A percentile compares a stretch with the other conserved stretches of the same genome.
These are phyloP conservation scores for Drosophila malerkotliana DNA, from an alignment of 1,140 invertebrate species.

Conservation along the genomic window DNA sequence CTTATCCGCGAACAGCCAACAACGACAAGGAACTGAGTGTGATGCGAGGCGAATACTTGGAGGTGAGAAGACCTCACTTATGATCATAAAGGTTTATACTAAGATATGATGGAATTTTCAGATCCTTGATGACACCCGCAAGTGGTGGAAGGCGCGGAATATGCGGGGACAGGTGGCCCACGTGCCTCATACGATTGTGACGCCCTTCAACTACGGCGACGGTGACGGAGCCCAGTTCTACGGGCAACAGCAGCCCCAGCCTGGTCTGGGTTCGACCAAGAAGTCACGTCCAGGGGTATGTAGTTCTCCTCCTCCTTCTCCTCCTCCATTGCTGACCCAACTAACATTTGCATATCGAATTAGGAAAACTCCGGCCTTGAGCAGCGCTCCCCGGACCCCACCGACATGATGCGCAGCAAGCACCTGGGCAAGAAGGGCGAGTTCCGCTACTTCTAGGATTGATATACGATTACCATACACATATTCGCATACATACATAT, in stretches of 20 bases:
- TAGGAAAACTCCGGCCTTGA: constrained; percentile 84
- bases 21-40: constrained; percentile 99
- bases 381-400: constrained; percentile 84
- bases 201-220: constrained; percentile 85
- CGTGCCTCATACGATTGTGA: constrained; percentile 98
- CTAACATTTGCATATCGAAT: background rate
- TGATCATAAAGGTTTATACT: background rate
- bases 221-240: constrained; percentile 87
- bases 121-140: constrained; percentile 96
- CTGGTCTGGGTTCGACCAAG: constrained; percentile 13
- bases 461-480: constrained; percentile 22
- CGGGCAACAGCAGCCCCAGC: constrained; percentile 73
- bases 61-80: constrained; percentile 86
- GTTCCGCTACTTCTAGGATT: constrained; percentile 94
- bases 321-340: too few species aligned
- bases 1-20: constrained; percentile 97
- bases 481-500: constrained; percentile 42
- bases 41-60: constrained; percentile 96
- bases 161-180: constrained; percentile 94
- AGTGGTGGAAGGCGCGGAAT: constrained; percentile 99
- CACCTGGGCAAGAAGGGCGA: constrained; percentile 97
- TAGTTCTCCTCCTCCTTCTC: background rate
- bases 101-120: constrained; percentile 67
- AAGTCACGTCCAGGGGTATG: constrained; percentile 56
- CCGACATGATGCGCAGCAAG: constrained; percentile 93